Base-by-base conservation (phyloP, 2,888 invertebrate genomes). In the Caenorhabditis sp. region DNA sequence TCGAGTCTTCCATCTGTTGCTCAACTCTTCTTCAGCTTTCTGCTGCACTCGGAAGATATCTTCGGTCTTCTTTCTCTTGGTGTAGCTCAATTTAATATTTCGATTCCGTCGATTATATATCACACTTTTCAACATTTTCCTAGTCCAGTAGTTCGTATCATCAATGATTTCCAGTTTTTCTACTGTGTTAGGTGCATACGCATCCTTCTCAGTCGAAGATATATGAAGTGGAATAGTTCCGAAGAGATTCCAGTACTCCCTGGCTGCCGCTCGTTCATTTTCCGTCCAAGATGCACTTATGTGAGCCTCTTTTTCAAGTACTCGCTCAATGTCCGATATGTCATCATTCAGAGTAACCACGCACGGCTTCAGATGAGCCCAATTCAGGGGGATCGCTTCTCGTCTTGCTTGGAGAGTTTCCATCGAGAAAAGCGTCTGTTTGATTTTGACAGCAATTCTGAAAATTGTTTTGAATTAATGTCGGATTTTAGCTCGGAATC, bases 211-310 rank as follows among this genome's bases (percentile, higher is more conserved):
- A 0, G 50, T 24, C 0, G 60, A 53, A 22, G 37, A 32, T 15
- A 80, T 69, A 13, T 80, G 72, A 26, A 80, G 15, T 6, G 72
- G 72, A 28, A 72, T 51, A 15, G 62, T 61, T 26, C 80, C 80
- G 20, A 72, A 80, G n/a, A 74, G 5, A 22, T 80, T 51, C 80
- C 80, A 80, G 32, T 80, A 80, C 13, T 69, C 44, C 20, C 65
- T 62, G 3, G 68, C 80, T 5, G 28, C 64, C 6, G 35, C 35
- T 28, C n/a, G 50, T 18, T 80, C 80, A 1, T 62, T 50, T 1
- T 8, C 11, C 9, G 58, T 40, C 64, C 69, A 78, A 1, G 47
- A 37, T 1, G 55, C 47, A 37, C 69, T 24, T 1, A 24, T 11
- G 1, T 20, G 8, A n/a, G 58, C 40, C 0, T 37, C 22, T 4